Conservation (phyloP, 2,888 invertebrate genomes). For the Disparrhopalites patrizii region DNA sequence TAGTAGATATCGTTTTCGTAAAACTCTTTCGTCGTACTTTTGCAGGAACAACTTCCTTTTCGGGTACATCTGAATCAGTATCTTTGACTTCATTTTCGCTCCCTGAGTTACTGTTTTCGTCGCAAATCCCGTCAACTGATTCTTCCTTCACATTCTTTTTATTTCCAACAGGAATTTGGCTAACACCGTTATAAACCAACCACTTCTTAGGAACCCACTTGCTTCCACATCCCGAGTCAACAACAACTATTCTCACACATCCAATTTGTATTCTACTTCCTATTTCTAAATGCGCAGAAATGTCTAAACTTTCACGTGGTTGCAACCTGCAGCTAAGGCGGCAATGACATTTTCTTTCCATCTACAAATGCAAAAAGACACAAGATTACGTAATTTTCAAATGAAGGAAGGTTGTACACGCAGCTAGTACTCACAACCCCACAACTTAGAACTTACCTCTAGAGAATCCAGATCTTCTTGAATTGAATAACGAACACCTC, state of each 20-base stretch:
- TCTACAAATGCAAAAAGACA: not conserved
- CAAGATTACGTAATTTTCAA: no score
- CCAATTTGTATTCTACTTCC: slow-evolving; percentile 29
- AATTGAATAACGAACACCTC: no score
- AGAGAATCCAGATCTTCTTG: no score
- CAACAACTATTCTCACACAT: slow-evolving; percentile 20
- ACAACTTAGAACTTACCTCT: no score
- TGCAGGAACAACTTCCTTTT: not conserved
- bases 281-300: slow-evolving; percentile 18
- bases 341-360: not conserved
- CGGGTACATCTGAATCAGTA: not conserved
- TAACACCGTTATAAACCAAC: not conserved
- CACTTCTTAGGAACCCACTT: slow-evolving; percentile 5
- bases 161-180: not conserved
- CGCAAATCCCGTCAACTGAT: not conserved
- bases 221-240: slow-evolving; percentile 16
- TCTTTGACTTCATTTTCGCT: not conserved
- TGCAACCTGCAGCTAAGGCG: not conserved
- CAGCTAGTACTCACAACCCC: no score
- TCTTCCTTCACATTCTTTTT: not conserved
- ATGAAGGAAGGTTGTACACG: no score
- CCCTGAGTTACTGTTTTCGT: not conserved
- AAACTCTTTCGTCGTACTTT: not conserved
- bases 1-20: not conserved
- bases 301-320: slow-evolving; percentile 15